Base-by-base conservation (phyloP, 2,797 vertebrate species). In the Acestrorhynchus altus region DNA sequence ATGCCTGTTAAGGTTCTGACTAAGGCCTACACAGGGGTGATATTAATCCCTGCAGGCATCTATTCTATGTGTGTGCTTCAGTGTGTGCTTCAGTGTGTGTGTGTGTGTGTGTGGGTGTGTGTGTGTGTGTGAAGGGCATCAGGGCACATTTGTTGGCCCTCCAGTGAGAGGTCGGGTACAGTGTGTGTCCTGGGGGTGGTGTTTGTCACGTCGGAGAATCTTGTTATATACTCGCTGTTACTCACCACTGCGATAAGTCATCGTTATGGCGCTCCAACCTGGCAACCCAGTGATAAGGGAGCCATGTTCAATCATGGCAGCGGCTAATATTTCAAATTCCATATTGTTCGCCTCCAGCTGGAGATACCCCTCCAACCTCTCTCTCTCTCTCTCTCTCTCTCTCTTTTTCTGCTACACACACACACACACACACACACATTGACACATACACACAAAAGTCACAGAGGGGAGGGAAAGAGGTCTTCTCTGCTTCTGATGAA, bases 281-380 rank as follows among this genome's bases (percentile, higher is more conserved):
- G 93, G 93, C 92, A 94, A 93, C 89, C 86, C 81, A 86, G 91
- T 93, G 93, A 94, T 93, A 93, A 93, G 92, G 88, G 90, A 91
- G 88, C 88, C 88, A 91, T 91, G 92, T 92, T 94, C 92, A 94
- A 93, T 93, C 93, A 94, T 89, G 75, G 83, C 82, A 74, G 85
- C 77, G 72, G 90, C 91, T 93, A 93, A 93, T 93, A 94, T 93
- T 93, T 94, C 92, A 94, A 91, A 92, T 93, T 92, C 90, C 86
- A 93, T 93, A 92, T 92, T 94, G 91, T 93, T 92, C 88, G 88
- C 88, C 90, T 89, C 88, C 88, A 87, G 91, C 90, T 67, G 83
- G 90, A 89, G 86, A 88, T 86, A 81, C 87, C 85, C 84, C 83
- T 86, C 78, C 81, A 86, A 83, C 70, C 83, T 75, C 24, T 60